Conservation (phyloP, 2,888 invertebrate species). For the Andrena trimmerana region DNA sequence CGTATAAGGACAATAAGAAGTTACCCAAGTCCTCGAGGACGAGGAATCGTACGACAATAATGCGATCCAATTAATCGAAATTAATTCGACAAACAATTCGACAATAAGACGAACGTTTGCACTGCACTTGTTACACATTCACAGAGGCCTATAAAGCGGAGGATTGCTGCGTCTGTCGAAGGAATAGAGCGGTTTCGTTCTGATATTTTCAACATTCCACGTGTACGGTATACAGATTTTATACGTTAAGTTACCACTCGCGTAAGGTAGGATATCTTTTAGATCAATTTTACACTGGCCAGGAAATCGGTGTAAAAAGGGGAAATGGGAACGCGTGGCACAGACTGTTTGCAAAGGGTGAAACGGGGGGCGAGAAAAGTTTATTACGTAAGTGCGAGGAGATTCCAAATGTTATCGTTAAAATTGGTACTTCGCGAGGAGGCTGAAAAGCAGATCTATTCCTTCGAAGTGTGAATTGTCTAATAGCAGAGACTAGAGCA, state of each 20-base stretch:
- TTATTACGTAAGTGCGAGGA: conserved; percentile 3
- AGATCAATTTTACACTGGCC: conserved; percentile 35
- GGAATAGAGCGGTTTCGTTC: conserved; percentile 49
- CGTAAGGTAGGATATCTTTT: conserved; percentile 31
- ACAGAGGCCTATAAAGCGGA: conserved; percentile 64
- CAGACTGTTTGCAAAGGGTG: too few relatives aligned
- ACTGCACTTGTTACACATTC: conserved; percentile 74
- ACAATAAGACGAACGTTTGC: conserved; percentile 69
- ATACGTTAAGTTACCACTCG: conserved; percentile 22
- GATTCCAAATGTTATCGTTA: not conserved
- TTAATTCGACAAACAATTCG: conserved; percentile 43
- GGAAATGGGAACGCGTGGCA: not conserved
- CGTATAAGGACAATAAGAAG: conserved; percentile 63
- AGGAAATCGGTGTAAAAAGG: conserved; percentile 1
- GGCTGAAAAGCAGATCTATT: conserved; percentile 37
- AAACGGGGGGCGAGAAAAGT: not conserved
- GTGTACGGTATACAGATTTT: conserved; percentile 4
- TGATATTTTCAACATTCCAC: conserved; percentile 1
- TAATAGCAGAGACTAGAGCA: conserved; percentile 46
- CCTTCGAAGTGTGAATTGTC: conserved; percentile 52
- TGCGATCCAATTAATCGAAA: conserved; percentile 47
- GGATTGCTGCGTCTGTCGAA: conserved; percentile 42
- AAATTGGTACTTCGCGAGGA: conserved; percentile 11
- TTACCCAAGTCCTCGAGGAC: conserved; percentile 33
- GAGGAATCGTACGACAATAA: conserved; percentile 70